phyloP scores from a whole-genome alignment of 2,888 invertebrate species.

The Cataglyphis albicans region DNA sequence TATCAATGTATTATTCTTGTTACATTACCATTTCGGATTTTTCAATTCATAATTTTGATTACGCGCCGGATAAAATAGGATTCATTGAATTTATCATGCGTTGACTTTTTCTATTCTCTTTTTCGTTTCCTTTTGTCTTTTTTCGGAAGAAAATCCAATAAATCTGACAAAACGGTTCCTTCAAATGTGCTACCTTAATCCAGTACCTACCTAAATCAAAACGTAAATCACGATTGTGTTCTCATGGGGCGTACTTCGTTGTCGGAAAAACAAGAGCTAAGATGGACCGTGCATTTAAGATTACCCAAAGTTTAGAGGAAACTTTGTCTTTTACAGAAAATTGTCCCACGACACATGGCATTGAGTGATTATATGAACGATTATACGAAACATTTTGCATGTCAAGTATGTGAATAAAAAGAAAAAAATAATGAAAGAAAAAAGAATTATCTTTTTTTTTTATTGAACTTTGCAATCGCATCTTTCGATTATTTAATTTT shows the following conservation, averaged over 20 bases:
- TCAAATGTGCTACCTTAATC: slow-evolving; percentile 69
- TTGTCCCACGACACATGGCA: slow-evolving; percentile 9
- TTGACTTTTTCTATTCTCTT: slow-evolving; percentile 7
- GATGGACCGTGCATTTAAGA: slow-evolving; percentile 58
- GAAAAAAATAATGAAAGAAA: not conserved
- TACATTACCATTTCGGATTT: not conserved
- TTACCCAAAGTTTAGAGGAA: slow-evolving; percentile 45
- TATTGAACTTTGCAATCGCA: not conserved
- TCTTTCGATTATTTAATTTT: not conserved
- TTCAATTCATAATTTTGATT: slow-evolving; percentile 27
- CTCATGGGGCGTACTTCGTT: slow-evolving; percentile 55
- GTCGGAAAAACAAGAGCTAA: slow-evolving; percentile 64
- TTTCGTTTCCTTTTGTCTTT: slow-evolving; percentile 1
- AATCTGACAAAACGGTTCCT: slow-evolving; percentile 65
- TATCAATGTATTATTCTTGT: not conserved
- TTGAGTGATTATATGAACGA: slow-evolving; percentile 21
- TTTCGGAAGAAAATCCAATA: slow-evolving; percentile 54
- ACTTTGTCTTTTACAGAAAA: slow-evolving; percentile 25
- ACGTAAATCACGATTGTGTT: slow-evolving; percentile 68
- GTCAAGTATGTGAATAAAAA: not conserved
- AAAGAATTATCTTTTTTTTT: not conserved
- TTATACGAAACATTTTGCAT: not conserved
- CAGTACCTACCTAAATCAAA: slow-evolving; percentile 66
- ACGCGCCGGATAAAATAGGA: not conserved
- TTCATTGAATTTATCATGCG: not conserved